Evolutionary conservation across 2,113 vertebrate species (phyloP).

Genomic region (Phrynocephalus versicolor): DNA sequence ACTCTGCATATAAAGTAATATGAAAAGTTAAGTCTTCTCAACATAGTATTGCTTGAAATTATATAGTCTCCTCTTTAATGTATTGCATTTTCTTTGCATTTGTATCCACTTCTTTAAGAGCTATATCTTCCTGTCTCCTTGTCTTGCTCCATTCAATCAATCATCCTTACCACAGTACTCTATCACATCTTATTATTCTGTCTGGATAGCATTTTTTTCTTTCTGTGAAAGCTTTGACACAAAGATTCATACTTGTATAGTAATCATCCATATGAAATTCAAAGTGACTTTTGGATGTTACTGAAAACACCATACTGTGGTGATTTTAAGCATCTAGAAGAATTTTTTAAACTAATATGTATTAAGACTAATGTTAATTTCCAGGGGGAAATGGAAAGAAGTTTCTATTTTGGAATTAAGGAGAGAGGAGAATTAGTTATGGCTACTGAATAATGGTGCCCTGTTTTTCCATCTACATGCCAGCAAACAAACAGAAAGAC

Average conservation of each 20-base stretch:
- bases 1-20: constrained; percentile 28
- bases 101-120: neutral
- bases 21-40: constrained; percentile 33
- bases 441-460: too few relatives aligned
- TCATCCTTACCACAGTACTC: neutral
- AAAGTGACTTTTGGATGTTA: constrained; percentile 3
- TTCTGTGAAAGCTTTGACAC: constrained; percentile 12
- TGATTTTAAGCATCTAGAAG: neutral
- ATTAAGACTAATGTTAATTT: too few relatives aligned
- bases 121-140: neutral
- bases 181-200: constrained; percentile 13
- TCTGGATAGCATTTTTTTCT: neutral
- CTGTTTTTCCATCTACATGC: too few relatives aligned
- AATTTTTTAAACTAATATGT: too few relatives aligned
- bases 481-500: too few relatives aligned
- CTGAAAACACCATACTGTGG: neutral
- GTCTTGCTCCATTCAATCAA: constrained; percentile 20
- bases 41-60: constrained; percentile 17
- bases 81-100: neutral
- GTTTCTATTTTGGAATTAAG: too few relatives aligned
- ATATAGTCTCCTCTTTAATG: neutral
- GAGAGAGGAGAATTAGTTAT: too few relatives aligned
- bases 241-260: neutral
- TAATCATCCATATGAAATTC: neutral
- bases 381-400: too few relatives aligned